phyloP scores from a whole-genome alignment of 2,113 vertebrate genomes.

The Thamnophis sirtalis region DNA sequence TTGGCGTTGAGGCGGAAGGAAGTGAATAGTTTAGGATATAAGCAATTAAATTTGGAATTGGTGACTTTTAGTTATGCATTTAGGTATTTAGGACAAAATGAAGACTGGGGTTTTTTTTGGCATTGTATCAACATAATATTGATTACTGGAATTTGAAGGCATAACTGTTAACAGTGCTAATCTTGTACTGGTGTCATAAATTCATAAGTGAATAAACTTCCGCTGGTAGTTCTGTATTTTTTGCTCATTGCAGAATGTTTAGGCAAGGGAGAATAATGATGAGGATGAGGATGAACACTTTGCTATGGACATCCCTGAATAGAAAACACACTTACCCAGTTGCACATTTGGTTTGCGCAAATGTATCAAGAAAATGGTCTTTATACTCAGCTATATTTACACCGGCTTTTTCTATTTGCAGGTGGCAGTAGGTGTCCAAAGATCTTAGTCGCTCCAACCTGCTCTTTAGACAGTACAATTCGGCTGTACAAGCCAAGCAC shows the following conservation, averaged over 20 bases:
- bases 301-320: background rate
- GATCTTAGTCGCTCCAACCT: slow-evolving; percentile 42
- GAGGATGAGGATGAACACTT: background rate
- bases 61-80: background rate
- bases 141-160: background rate
- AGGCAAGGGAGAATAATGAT: background rate
- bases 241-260: background rate
- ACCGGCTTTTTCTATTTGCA: slow-evolving; percentile 36
- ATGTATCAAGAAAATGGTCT: background rate
- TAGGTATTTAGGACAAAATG: background rate
- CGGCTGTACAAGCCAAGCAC: slow-evolving; percentile 53
- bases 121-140: background rate
- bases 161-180: background rate
- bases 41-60: background rate
- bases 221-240: background rate
- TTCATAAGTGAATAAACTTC: background rate
- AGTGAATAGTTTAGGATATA: background rate
- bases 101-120: background rate
- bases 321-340: background rate
- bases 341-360: background rate
- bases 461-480: slow-evolving; percentile 45
- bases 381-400: background rate
- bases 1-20: background rate
- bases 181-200: background rate
- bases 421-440: slow-evolving; percentile 70